These are phyloP conservation scores for Rotaria socialis DNA, from an alignment of 2,888 invertebrate species.

Conservation along the genomic window DNA sequence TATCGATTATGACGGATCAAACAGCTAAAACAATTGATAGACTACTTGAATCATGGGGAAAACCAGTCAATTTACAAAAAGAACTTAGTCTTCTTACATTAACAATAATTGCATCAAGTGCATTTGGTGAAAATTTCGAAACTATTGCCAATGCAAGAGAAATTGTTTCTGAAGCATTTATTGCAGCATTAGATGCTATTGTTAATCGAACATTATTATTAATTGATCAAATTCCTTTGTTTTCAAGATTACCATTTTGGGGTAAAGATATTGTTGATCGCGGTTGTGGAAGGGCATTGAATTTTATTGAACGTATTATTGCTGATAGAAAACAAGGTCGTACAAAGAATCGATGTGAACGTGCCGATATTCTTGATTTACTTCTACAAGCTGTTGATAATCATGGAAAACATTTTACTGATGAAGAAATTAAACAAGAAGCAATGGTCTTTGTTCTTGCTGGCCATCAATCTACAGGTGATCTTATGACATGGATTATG, in stretches of 20 bases:
- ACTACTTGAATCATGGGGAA: neutral
- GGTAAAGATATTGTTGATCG: neutral
- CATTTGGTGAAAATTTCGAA: neutral
- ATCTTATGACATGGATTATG: neutral
- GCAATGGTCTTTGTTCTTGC: neutral
- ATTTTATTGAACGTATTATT: neutral
- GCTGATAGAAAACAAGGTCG: neutral
- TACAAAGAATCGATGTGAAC: neutral
- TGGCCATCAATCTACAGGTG: conserved; percentile 2
- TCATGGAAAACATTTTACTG: neutral
- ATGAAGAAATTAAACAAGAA: conserved; percentile 14
- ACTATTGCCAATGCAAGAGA: neutral
- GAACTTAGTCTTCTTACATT: conserved; percentile 2
- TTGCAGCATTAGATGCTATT: conserved; percentile 3
- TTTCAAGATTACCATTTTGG: conserved; percentile 1
- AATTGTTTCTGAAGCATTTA: neutral
- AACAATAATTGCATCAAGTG: conserved; percentile 13
- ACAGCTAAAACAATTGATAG: neutral
- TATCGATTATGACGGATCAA: neutral
- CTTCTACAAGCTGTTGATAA: neutral
- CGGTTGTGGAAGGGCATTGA: neutral
- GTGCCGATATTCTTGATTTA: conserved; percentile 24
- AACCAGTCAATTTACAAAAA: neutral
- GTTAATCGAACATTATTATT: neutral
- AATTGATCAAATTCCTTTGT: neutral